These are phyloP conservation scores for Deroplatys truncata DNA, from an alignment of 2,888 invertebrate genomes.

Conservation along the genomic window DNA sequence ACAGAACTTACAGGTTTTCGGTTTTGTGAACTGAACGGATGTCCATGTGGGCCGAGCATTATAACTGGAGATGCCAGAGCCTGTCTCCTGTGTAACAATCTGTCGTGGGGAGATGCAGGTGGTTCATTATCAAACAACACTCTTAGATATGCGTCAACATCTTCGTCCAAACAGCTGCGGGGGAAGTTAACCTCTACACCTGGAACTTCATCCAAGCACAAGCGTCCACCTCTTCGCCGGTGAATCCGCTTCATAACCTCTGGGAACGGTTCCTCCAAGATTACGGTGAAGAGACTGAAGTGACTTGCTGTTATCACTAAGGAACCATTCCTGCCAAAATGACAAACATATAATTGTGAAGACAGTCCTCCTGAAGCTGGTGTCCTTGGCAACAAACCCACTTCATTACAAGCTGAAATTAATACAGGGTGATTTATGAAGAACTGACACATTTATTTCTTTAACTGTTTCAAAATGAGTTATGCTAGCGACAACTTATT, in stretches of 20 bases:
- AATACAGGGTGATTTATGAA: too few relatives aligned
- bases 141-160: slow-evolving; percentile 34
- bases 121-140: slow-evolving; percentile 36
- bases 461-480: too few relatives aligned
- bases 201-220: slow-evolving; percentile 34
- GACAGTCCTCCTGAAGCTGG: too few relatives aligned
- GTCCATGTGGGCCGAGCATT: slow-evolving; percentile 37
- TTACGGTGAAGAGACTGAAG: slow-evolving; percentile 36
- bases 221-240: slow-evolving; percentile 32
- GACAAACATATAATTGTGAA: not conserved
- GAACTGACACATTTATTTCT: too few relatives aligned
- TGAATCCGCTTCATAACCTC: slow-evolving; percentile 31
- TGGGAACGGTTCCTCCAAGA: slow-evolving; percentile 34
- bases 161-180: slow-evolving; percentile 32
- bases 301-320: slow-evolving; percentile 33
- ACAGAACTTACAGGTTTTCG: slow-evolving; percentile 30
- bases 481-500: too few relatives aligned
- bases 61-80: slow-evolving; percentile 37
- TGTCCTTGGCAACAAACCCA: too few relatives aligned
- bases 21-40: slow-evolving; percentile 31
- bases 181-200: slow-evolving; percentile 37
- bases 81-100: not conserved
- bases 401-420: too few relatives aligned
- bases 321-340: slow-evolving; percentile 23
- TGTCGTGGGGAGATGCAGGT: slow-evolving; percentile 6